Percentiles rank a stretch among this genome's conserved stretches.
Evolutionary conservation across 2,888 invertebrate species (phyloP).

Genomic region (Diabrotica balteata): DNA sequence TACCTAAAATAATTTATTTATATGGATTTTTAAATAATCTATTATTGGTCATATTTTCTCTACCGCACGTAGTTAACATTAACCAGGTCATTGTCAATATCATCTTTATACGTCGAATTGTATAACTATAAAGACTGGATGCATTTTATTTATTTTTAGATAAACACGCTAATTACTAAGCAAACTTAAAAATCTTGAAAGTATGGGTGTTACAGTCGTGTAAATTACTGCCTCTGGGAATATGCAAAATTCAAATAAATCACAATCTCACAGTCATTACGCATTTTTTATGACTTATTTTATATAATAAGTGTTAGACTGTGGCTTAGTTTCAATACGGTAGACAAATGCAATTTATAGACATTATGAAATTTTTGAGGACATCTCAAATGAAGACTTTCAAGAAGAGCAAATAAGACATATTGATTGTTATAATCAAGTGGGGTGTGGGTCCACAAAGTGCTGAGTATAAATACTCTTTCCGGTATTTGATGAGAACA

Average conservation of each 20-base stretch:
- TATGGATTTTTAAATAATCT: no score
- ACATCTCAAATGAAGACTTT: conserved; percentile 3
- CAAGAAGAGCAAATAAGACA: conserved; percentile 11
- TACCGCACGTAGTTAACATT: no score
- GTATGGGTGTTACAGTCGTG: conserved; percentile 5
- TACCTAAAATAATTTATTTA: no score
- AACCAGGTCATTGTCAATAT: conserved; percentile 3
- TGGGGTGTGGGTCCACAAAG: conserved; percentile 11
- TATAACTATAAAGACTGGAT: neutral
- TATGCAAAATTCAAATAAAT: neutral
- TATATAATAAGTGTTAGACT: no score
- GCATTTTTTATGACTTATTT: no score
- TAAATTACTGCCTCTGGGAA: conserved; percentile 1
- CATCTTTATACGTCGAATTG: neutral
- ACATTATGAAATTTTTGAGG: neutral
- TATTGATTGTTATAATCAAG: conserved; percentile 11
- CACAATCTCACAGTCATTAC: no score
- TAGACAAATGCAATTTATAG: no score
- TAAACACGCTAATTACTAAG: conserved; percentile 18
- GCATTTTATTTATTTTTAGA: conserved; percentile 7
- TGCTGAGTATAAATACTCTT: conserved; percentile 13
- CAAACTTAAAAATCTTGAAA: conserved; percentile 13
- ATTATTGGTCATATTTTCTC: no score
- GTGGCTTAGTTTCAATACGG: no score
- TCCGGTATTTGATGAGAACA: neutral